A percentile compares a stretch with the other conserved stretches of the same genome.
These are phyloP conservation scores for Agapetus fuscipes DNA, from an alignment of 2,888 invertebrate genomes.

Conservation along the genomic window DNA sequence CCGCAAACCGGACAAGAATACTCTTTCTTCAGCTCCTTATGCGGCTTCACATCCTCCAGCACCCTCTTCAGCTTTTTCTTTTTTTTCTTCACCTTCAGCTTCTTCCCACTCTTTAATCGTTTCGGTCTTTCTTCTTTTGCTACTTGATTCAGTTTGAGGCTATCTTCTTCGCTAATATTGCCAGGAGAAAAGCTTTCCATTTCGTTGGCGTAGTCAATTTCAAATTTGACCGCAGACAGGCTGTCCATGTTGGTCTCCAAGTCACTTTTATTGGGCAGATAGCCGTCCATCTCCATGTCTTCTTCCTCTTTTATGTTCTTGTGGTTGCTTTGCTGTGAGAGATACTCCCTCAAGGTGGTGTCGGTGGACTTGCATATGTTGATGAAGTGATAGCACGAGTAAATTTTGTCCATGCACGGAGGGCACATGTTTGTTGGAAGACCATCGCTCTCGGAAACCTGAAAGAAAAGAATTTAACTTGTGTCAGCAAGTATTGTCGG, in stretches of 20 bases:
- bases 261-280: too few species aligned
- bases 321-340: background rate
- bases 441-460: constrained; percentile 30
- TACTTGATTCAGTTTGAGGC: background rate
- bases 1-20: constrained; percentile 18
- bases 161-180: background rate
- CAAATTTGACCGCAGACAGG: background rate
- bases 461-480: constrained; percentile 2
- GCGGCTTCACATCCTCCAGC: background rate
- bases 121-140: constrained; percentile 3
- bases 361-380: constrained; percentile 24
- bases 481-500: too few species aligned
- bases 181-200: too few species aligned
- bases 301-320: background rate
- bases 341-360: constrained; percentile 5
- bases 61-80: background rate
- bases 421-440: constrained; percentile 44
- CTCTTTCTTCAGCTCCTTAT: constrained; percentile 9
- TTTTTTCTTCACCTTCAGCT: background rate
- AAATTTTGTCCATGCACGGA: constrained; percentile 39
- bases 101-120: background rate
- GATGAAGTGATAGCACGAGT: constrained; percentile 40
- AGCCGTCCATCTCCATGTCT: too few species aligned
- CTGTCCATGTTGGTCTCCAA: too few species aligned
- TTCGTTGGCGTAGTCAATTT: background rate